phyloP scores from a whole-genome alignment of 2,888 invertebrate genomes.

The Trilocha varians region DNA sequence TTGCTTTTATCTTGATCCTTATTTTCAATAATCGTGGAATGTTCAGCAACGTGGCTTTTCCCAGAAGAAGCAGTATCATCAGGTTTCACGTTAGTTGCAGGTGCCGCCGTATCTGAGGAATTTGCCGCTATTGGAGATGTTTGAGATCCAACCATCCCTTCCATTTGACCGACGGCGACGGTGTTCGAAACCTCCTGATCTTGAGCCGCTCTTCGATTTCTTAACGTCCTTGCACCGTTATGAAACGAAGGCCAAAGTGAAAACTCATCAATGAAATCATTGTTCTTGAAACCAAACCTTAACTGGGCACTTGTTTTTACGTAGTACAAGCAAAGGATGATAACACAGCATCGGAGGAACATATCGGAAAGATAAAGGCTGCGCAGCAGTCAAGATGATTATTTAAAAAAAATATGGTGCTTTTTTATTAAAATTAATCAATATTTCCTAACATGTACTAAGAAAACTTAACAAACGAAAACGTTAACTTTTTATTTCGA shows the following conservation, averaged over 20 bases:
- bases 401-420: neutral
- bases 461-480: neutral
- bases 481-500: too few relatives aligned
- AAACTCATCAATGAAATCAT: conserved; percentile 29
- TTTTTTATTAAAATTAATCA: neutral
- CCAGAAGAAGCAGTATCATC: neutral
- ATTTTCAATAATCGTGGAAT: neutral
- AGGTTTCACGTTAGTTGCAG: neutral
- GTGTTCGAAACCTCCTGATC: conserved; percentile 2
- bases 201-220: conserved; percentile 25
- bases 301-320: neutral
- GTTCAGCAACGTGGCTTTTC: neutral
- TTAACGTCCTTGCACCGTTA: conserved; percentile 33
- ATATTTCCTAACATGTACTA: neutral
- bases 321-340: neutral
- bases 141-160: neutral
- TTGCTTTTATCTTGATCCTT: neutral
- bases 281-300: conserved; percentile 4
- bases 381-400: neutral
- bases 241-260: conserved; percentile 48
- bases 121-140: neutral
- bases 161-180: neutral
- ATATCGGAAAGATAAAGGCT: conserved; percentile 15
- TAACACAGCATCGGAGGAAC: conserved; percentile 25
- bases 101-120: neutral